These are phyloP conservation scores for Bellardia bayeri DNA, from an alignment of 2,888 invertebrate species.

Conservation along the genomic window DNA sequence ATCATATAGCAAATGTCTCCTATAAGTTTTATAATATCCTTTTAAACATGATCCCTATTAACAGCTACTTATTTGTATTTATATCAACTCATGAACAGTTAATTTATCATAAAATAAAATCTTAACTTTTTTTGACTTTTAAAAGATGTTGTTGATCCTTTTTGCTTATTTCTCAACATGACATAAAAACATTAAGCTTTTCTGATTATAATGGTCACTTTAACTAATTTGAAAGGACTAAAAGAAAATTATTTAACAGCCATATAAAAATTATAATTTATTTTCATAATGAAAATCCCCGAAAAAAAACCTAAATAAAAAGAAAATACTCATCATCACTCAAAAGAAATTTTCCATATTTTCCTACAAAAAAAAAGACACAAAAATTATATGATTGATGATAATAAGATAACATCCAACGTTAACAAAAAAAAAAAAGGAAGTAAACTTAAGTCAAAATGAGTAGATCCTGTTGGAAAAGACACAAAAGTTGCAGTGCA, in stretches of 20 bases:
- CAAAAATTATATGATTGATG: slow-evolving; percentile 71
- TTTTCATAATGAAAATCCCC: slow-evolving; percentile 64
- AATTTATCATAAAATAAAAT: slow-evolving; percentile 56
- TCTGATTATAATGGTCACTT: slow-evolving; percentile 69
- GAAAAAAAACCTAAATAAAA: not conserved
- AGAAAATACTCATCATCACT: slow-evolving; percentile 51
- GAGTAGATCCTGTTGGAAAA: slow-evolving; percentile 52
- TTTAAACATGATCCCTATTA: too few relatives aligned
- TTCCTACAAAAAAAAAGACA: slow-evolving; percentile 18
- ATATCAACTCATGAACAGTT: slow-evolving; percentile 7
- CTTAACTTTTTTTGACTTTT: slow-evolving; percentile 49
- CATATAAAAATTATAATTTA: slow-evolving; percentile 70
- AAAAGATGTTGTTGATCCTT: slow-evolving; percentile 69
- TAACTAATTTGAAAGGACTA: slow-evolving; percentile 70
- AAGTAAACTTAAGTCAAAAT: slow-evolving; percentile 50
- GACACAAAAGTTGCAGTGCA: slow-evolving; percentile 37
- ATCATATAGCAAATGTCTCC: too few relatives aligned
- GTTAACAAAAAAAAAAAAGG: slow-evolving; percentile 50
- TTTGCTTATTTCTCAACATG: slow-evolving; percentile 68
- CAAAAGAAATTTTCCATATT: slow-evolving; percentile 46
- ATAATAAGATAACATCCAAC: slow-evolving; percentile 58
- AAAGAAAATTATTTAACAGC: slow-evolving; percentile 59
- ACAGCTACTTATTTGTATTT: not conserved
- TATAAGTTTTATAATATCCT: too few relatives aligned
- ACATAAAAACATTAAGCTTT: slow-evolving; percentile 66